phyloP scores from a whole-genome alignment of 2,888 invertebrate genomes.

The Anagyrus pseudococci region DNA sequence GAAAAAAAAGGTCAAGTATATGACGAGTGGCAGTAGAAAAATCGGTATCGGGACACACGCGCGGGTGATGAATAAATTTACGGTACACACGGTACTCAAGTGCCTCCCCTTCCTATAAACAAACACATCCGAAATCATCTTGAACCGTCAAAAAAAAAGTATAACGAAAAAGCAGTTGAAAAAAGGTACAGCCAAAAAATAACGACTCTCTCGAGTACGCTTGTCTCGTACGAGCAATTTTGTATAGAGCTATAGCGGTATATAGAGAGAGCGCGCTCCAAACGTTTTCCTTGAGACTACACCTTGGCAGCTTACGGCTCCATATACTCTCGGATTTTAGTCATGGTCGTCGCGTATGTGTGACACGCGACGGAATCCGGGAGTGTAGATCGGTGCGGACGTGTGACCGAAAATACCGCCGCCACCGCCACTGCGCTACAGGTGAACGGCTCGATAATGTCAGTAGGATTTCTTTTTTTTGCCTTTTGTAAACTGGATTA shows the following conservation, averaged over 20 bases:
- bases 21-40: no score
- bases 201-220: no score
- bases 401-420: slow-evolving; percentile 4
- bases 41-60: background rate
- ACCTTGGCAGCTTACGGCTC: background rate
- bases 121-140: no score
- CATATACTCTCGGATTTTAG: slow-evolving; percentile 37
- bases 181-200: no score
- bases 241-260: no score
- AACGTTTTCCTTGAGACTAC: no score
- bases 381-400: slow-evolving; percentile 1
- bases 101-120: background rate
- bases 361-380: slow-evolving; percentile 42
- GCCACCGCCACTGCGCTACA: no score
- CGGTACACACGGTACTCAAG: slow-evolving; percentile 7
- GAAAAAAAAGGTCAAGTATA: background rate
- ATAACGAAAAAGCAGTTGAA: no score
- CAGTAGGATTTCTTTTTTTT: background rate
- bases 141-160: no score
- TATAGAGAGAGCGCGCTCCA: no score
- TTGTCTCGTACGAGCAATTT: no score
- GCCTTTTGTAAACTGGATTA: no score
- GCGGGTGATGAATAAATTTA: slow-evolving; percentile 22
- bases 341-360: slow-evolving; percentile 54
- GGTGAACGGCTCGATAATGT: slow-evolving; percentile 17